Conservation (phyloP, 2,113 vertebrate genomes). For the Zingel zingel region DNA sequence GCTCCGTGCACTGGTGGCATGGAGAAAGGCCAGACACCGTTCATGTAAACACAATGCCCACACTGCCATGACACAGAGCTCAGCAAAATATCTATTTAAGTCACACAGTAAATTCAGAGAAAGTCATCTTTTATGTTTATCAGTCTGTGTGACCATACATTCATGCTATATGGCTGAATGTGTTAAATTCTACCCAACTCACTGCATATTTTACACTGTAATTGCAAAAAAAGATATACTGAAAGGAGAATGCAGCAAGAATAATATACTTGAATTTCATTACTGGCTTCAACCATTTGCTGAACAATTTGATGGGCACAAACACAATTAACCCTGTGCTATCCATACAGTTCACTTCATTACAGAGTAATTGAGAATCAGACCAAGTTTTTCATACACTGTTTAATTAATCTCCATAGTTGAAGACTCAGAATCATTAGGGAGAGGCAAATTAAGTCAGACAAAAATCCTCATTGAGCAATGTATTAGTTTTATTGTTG, state of each 20-base stretch:
- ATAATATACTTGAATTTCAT: slow-evolving; percentile 55
- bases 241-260: slow-evolving; percentile 1
- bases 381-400: slow-evolving; percentile 34
- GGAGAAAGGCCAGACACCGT: too few species aligned
- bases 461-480: slow-evolving; percentile 25
- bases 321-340: slow-evolving; percentile 62
- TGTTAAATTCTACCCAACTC: neutral
- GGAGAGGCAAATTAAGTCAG: slow-evolving; percentile 37
- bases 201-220: neutral
- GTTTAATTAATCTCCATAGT: slow-evolving; percentile 47
- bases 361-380: slow-evolving; percentile 55
- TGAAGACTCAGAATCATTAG: slow-evolving; percentile 29
- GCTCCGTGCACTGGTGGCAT: too few species aligned
- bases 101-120: too few species aligned
- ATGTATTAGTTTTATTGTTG: slow-evolving; percentile 42
- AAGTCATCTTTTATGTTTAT: too few species aligned
- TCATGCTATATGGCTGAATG: neutral
- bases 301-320: slow-evolving; percentile 45
- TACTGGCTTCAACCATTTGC: slow-evolving; percentile 26
- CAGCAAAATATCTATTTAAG: too few species aligned
- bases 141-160: neutral
- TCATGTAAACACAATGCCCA: too few species aligned
- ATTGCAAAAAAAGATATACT: neutral
- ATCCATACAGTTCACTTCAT: slow-evolving; percentile 52
- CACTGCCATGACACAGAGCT: too few species aligned